Evolutionary conservation across 1,140 invertebrate species (phyloP).

Genomic region (Diabrotica undecimpunctata): DNA sequence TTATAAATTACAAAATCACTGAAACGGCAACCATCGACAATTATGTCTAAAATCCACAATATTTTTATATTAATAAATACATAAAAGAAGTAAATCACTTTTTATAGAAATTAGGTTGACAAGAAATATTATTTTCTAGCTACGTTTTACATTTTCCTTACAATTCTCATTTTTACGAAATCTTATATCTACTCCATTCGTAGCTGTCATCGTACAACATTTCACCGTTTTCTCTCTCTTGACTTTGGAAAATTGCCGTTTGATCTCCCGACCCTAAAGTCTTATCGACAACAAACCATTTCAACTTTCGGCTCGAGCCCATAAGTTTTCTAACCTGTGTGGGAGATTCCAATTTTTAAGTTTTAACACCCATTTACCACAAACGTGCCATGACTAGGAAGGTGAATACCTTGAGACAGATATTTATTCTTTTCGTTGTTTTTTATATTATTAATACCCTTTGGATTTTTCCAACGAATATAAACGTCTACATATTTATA

Average conservation of each 20-base stretch:
- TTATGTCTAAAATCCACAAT: too few species aligned
- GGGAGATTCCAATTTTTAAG: neutral
- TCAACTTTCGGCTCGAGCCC: neutral
- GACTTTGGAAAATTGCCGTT: neutral
- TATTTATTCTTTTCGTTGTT: too few species aligned
- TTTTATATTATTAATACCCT: too few species aligned
- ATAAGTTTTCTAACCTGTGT: neutral
- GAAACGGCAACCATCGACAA: too few species aligned
- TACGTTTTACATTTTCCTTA: neutral
- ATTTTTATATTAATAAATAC: neutral
- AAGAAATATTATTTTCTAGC: neutral
- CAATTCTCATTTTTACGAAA: neutral
- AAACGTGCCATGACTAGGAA: neutral
- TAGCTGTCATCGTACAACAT: neutral
- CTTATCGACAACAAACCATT: neutral
- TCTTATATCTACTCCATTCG: neutral
- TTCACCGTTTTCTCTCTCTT: neutral
- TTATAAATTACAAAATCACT: too few species aligned
- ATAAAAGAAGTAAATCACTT: neutral
- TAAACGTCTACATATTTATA: too few species aligned
- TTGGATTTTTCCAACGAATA: too few species aligned
- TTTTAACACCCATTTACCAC: neutral
- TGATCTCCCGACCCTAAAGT: neutral
- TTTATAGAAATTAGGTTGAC: neutral
- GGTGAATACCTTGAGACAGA: neutral